Base-by-base conservation (phyloP, 2,888 invertebrate species). In the Octodonta nipae region DNA sequence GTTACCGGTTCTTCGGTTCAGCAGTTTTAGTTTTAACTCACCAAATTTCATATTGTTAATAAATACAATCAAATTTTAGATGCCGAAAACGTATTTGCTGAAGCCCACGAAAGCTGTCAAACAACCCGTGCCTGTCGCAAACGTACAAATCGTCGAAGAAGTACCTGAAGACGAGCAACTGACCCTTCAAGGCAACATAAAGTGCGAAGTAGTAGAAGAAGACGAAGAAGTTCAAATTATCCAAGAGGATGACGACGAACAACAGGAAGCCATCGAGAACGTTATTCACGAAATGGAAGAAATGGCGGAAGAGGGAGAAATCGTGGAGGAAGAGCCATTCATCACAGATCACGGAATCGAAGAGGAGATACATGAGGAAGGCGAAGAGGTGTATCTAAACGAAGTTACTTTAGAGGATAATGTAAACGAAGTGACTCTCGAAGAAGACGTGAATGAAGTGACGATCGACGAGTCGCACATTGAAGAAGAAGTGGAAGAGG, bases 371-470 rank as follows among this genome's bases (percentile, higher is more conserved):
- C 13, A 15, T 12, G 17, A 17, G 17, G n/a, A n/a, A n/a, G 8
- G 22, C 1, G 41, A 35, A 14, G 43, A 45, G 13, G 47, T 45
- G 22, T 60, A 58, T 42, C 55, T 60, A 8, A 58, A 61, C 35
- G 61, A 61, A 42, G 58, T 61, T 14, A 60, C 60, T 16, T 47
- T 61, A 34, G 61, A 61, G 31, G 58, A 57, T 35, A 51, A 54
- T 30, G 51, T 51, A 4, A 53, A 56, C 34, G 55, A 56, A 38
- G 52, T 56, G 20, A 55, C 54, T 15, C 36, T 44, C 7, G 44
- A 50, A 13, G 43, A 34, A 35, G 26, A 33, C 4, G 30, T 14
- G 20, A 11, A 30, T 13, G 31, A 39, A 26, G 34, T 34, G n/a
- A 33, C 31, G 10, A 32, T 13, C 10, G 30, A 30, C 11, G 36